phyloP scores from a whole-genome alignment of 1,140 invertebrate species.

The Ostrea denselamellosa region DNA sequence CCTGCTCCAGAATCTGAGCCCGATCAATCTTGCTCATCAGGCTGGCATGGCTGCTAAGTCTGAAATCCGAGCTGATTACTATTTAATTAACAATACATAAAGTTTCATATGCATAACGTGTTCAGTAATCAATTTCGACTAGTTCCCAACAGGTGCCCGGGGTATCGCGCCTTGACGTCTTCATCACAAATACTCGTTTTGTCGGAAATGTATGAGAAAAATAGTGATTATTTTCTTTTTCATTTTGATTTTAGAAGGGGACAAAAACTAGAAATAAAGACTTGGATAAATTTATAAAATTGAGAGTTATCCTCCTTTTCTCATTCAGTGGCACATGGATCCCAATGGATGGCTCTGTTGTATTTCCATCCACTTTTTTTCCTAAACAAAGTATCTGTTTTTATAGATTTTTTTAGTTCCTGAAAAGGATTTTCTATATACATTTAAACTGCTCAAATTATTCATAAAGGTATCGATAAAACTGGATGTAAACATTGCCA shows the following conservation, averaged over 20 bases:
- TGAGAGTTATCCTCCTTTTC: neutral
- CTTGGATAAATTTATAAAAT: neutral
- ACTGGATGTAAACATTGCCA: neutral
- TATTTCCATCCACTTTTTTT: neutral
- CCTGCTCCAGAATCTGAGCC: conserved; percentile 19
- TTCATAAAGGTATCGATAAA: neutral
- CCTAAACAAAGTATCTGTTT: neutral
- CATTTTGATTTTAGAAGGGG: neutral
- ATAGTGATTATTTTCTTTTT: neutral
- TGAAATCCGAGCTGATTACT: conserved; percentile 28
- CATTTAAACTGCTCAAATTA: too few relatives aligned
- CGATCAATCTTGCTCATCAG: conserved; percentile 23
- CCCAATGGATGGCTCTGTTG: neutral
- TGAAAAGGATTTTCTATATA: too few relatives aligned
- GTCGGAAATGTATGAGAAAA: neutral
- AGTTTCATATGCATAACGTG: conserved; percentile 11
- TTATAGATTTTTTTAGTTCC: neutral
- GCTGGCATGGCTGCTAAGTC: conserved; percentile 1
- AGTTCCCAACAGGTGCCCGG: conserved; percentile 20
- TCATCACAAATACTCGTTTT: neutral
- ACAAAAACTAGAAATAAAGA: neutral
- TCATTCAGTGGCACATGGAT: neutral
- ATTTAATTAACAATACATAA: conserved; percentile 37
- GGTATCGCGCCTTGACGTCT: neutral
- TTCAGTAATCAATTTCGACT: conserved; percentile 22